A percentile compares a stretch with the other conserved stretches of the same genome.
These are phyloP conservation scores for Drosophila micromelanica DNA, from an alignment of 1,140 invertebrate species.

Conservation along the genomic window DNA sequence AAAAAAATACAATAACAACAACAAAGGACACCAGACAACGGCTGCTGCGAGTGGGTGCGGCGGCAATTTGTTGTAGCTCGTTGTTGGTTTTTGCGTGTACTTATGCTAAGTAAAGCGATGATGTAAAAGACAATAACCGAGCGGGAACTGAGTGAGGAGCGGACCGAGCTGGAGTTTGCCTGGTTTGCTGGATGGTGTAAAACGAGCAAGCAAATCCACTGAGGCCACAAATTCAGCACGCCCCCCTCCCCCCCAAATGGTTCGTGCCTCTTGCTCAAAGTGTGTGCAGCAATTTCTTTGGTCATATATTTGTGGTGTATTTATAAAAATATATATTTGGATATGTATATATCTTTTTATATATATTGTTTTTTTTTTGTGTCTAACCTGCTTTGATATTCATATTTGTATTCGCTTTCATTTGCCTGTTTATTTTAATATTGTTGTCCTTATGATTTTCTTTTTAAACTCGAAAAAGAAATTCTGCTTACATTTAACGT, in stretches of 20 bases:
- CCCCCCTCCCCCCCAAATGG: neutral
- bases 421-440: slow-evolving; percentile 14
- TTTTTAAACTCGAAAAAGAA: neutral
- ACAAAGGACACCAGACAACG: neutral
- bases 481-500: slow-evolving; percentile 21
- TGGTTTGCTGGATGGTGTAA: slow-evolving; percentile 3
- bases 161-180: neutral
- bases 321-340: slow-evolving; percentile 19
- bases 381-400: slow-evolving; percentile 34
- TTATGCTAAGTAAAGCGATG: slow-evolving; percentile 82
- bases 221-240: slow-evolving; percentile 66
- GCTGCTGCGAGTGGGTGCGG: neutral
- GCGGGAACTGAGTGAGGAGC: neutral
- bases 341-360: slow-evolving; percentile 7
- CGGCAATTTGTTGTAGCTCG: slow-evolving; percentile 70
- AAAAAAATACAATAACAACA: neutral
- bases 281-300: slow-evolving; percentile 75
- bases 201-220: slow-evolving; percentile 55
- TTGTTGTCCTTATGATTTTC: slow-evolving; percentile 4
- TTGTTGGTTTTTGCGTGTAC: slow-evolving; percentile 65
- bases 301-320: slow-evolving; percentile 60
- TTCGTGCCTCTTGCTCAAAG: slow-evolving; percentile 40
- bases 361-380: neutral
- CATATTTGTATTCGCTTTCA: slow-evolving; percentile 23
- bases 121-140: slow-evolving; percentile 78